Conservation (phyloP, 2,888 invertebrate species). For the Atethmia centrago region DNA sequence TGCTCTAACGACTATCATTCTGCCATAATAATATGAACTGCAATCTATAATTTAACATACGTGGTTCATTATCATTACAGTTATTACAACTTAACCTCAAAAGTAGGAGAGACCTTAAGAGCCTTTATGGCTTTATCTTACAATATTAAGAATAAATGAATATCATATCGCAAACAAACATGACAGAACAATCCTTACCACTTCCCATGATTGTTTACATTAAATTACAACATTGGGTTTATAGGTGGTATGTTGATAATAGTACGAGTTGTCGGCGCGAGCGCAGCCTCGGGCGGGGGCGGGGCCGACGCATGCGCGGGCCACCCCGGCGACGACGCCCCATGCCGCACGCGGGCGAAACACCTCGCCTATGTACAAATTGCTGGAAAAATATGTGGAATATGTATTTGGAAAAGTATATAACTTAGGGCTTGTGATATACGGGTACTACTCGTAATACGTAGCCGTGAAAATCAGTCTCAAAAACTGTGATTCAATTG, state of each 20-base stretch:
- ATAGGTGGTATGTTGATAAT: conserved; percentile 73
- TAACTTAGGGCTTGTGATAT: neutral
- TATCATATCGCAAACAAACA: conserved; percentile 68
- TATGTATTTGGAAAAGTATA: conserved; percentile 15
- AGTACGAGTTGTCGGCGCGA: conserved; percentile 71
- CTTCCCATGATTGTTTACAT: conserved; percentile 87
- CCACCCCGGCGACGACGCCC: conserved; percentile 87
- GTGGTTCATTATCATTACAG: conserved; percentile 39
- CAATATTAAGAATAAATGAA: conserved; percentile 64
- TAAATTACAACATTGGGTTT: conserved; percentile 84
- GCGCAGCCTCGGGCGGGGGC: conserved; percentile 82
- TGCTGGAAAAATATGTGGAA: conserved; percentile 51
- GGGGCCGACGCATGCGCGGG: conserved; percentile 83
- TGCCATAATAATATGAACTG: conserved; percentile 38
- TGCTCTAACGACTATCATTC: conserved; percentile 47
- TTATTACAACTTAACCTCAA: conserved; percentile 54
- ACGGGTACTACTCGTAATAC: too few relatives aligned
- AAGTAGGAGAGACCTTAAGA: conserved; percentile 16
- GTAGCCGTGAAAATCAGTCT: neutral
- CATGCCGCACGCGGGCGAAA: conserved; percentile 73
- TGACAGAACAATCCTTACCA: conserved; percentile 82
- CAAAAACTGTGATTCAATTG: neutral
- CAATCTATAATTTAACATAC: conserved; percentile 43
- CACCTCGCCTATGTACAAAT: conserved; percentile 61
- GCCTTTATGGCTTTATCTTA: conserved; percentile 45